Conservation (phyloP, 2,888 invertebrate species). For the Meteorus colon region DNA sequence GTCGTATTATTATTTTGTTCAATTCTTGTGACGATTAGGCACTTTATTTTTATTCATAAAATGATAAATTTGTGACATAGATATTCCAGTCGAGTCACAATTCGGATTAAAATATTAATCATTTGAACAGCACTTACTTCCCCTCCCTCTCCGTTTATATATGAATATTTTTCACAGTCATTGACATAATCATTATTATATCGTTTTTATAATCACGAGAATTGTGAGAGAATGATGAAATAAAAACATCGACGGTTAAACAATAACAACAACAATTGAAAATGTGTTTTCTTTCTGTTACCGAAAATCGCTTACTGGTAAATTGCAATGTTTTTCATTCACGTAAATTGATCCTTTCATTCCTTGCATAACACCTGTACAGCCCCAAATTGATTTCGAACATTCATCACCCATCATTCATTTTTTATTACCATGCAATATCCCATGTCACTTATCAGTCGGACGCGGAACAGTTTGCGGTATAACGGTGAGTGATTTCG, state of each 20-base stretch:
- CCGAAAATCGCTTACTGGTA: not conserved
- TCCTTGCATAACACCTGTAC: slow-evolving; percentile 34
- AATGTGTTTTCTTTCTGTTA: not conserved
- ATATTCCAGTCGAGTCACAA: slow-evolving; percentile 1
- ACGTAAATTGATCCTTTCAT: not conserved
- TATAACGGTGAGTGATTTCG: slow-evolving; percentile 87
- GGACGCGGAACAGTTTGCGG: slow-evolving; percentile 77
- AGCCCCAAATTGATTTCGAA: slow-evolving; percentile 37
- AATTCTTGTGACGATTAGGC: slow-evolving; percentile 52
- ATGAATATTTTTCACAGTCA: not conserved
- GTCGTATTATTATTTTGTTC: slow-evolving; percentile 44
- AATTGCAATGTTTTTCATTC: not conserved
- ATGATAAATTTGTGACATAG: slow-evolving; percentile 11
- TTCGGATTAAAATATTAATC: not conserved
- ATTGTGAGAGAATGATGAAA: slow-evolving; percentile 2
- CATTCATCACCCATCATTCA: not conserved
- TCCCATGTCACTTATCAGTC: slow-evolving; percentile 62
- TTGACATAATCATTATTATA: slow-evolving; percentile 10
- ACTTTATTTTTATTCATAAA: slow-evolving; percentile 43
- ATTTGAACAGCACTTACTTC: slow-evolving; percentile 13
- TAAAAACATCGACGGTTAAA: not conserved
- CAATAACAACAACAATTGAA: not conserved
- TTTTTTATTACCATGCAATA: slow-evolving; percentile 6
- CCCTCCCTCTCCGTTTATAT: not conserved
- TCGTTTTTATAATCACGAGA: not conserved